Base-by-base conservation (phyloP, 1,140 invertebrate species). In the Drosophila orosa region DNA sequence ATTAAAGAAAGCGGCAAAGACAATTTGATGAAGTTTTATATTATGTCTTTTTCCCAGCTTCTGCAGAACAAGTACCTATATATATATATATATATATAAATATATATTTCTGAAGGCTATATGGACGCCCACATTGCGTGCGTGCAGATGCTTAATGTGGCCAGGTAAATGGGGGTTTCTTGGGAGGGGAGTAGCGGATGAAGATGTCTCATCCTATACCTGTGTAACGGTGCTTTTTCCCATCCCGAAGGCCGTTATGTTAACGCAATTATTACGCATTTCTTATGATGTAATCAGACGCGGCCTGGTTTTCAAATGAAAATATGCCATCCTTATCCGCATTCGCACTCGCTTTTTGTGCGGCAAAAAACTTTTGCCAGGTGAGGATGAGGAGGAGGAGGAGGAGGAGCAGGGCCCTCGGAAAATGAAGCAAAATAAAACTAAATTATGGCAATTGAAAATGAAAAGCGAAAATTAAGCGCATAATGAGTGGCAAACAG, bases 381-480 rank as follows among this genome's bases (percentile, higher is more conserved):
- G 58, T 59, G 47, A 62, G 44, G 27, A 48, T 13, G 3, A 48
- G 25, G 25, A 3, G 31, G n/a, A n/a, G n/a, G n/a, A n/a, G n/a
- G n/a, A n/a, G 44, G 27, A 48, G n/a, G 3, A 48, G 25, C 31
- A 3, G 31, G n/a, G 15, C 19, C 25, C 40, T 9, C 25, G 27
- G 57, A 89, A 80, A 89, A 89, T 83, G 71, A 83, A 89, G 80
- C 73, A 79, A 84, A 89, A 89, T 89, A 89, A 89, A 89, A 89
- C 84, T 89, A 87, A 91, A 91, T 91, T 91, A 90, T 90, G 77
- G 90, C 90, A 91, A 91, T 91, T 91, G 90, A 91, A 91, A 91
- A 91, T 91, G 82, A 91, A 91, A 91, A 90, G 90, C 83, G 80
- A 91, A 91, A 91, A 90, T 91, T 91, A 91, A 91, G 80, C 90